Base-by-base conservation (phyloP, 2,888 invertebrate species). In the Acanthosepion pharaonis region DNA sequence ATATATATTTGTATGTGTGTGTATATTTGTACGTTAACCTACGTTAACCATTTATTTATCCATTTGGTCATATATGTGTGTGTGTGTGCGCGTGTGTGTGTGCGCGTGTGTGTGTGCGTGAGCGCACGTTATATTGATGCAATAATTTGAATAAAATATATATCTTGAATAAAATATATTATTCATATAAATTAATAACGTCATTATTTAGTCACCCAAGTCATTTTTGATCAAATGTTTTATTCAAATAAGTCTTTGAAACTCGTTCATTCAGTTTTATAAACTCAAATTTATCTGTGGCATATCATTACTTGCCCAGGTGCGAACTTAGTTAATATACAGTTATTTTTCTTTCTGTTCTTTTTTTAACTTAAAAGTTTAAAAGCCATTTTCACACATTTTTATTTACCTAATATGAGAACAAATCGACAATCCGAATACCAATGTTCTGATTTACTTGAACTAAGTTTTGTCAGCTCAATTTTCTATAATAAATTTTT, bases 321-420 rank as follows among this genome's bases (percentile, higher is more conserved):
- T 78, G n/a, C n/a, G 78, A 78, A 78, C 11, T 78, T 78, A n/a
- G 78, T 78, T 78, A 78, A n/a, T 78, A 78, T 78, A n/a, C 78
- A 78, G 15, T 78, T n/a, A n/a, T n/a, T n/a, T 78, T 78, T 78
- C 15, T 33, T 33, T 15, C n/a, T 11, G 18, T n/a, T 33, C 15
- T 78, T 78, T 78, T n/a, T 78, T 33, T 11, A 33, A 78, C n/a
- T 5, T 78, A 33, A 78, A 78, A n/a, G 78, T 78, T 18, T n/a
- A n/a, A 78, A 78, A n/a, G 33, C 78, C 78, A 78, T 15, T 78
- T 78, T 78, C n/a, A 78, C 78, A 78, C n/a, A 78, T n/a, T 78
- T 78, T 78, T 78, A 78, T 78, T n/a, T 15, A 78, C n/a, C 59
- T 59, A 23, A 59, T 59, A 23, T 59, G 11, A 78, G n/a, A 78